These are phyloP conservation scores for Hylaeus volcanicus DNA, from an alignment of 1,140 invertebrate species.

Conservation along the genomic window DNA sequence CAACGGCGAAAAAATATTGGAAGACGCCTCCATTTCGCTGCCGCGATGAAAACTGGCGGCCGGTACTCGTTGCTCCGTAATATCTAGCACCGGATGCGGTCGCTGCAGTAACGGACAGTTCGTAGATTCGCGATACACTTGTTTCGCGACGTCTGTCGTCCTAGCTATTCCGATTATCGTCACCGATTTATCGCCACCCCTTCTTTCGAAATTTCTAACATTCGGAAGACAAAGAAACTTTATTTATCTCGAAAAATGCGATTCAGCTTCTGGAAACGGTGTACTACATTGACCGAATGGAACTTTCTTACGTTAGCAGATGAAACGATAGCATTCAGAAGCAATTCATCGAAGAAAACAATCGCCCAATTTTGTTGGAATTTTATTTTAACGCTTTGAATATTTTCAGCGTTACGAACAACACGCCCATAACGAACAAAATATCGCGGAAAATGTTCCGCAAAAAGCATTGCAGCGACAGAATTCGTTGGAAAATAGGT, in stretches of 20 bases:
- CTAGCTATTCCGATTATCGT: slow-evolving; percentile 1
- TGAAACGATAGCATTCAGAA: neutral
- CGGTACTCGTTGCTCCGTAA: neutral
- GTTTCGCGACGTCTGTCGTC: neutral
- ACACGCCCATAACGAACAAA: neutral
- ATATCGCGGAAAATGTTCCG: neutral
- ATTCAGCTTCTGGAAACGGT: no score
- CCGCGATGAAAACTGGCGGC: slow-evolving; percentile 2
- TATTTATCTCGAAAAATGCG: no score
- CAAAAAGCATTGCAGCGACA: neutral
- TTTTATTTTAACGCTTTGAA: neutral
- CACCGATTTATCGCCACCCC: neutral
- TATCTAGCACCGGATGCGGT: slow-evolving; percentile 16
- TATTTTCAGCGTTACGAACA: neutral
- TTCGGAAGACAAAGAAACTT: neutral
- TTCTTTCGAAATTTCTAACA: neutral
- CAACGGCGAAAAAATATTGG: slow-evolving; percentile 34
- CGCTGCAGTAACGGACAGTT: neutral
- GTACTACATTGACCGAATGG: no score
- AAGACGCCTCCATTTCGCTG: slow-evolving; percentile 26
- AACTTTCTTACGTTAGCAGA: no score
- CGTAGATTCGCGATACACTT: slow-evolving; percentile 23
- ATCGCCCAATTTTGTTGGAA: neutral
- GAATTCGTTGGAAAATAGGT: neutral
- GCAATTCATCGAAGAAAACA: neutral